Evolutionary conservation across 2,113 vertebrate species (phyloP), one percentile per base, ranked within the genome.

Genomic region (Notiomystis cincta): DNA sequence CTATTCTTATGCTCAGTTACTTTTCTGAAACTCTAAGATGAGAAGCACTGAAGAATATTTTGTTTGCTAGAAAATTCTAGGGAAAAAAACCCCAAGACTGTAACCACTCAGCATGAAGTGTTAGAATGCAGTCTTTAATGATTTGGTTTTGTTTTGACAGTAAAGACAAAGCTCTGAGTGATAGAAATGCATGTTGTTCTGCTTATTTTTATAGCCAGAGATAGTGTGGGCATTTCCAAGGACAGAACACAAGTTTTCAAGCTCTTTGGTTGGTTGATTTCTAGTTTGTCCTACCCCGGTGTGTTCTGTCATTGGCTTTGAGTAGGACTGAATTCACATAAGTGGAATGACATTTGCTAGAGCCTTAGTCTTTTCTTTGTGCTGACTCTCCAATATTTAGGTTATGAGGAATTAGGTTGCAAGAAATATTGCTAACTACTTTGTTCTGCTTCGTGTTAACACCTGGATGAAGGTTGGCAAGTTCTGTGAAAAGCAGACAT

Each of bases 181-280:
- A 92, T 96, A 93, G 95, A 95, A 96, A 95, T 97, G 90, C 76
- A 87, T 96, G 93, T 96, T 97, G 94, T 96, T 96, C 93, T 98
- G 95, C 93, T 93, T 97, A 77, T 97, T 98, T 98, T 97, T 93
- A 95, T 96, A 98, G 97, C 96, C 96, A 97, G 96, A 98, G 97
- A 96, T 97, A 97, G 94, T 94, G 96, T 97, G 96, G 96, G 97
- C 79, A 65, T 97, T 98, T 97, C 89, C 98, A 99, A 99, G 99
- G 99, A 98, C 98, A 98, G 98, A 99, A 98, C 98, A 98, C 84
- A 96, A 98, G 97, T 98, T 98, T 98, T 97, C 97, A 60, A 95
- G 84, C 87, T 75, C 84, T 95, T 97, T 97, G 98, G 98, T 98
- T 97, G 97, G 97, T 96, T 94, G 89, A 96, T 97, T 94, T 89